phyloP scores from a whole-genome alignment of 2,113 vertebrate species.

The Raja brachyura region DNA sequence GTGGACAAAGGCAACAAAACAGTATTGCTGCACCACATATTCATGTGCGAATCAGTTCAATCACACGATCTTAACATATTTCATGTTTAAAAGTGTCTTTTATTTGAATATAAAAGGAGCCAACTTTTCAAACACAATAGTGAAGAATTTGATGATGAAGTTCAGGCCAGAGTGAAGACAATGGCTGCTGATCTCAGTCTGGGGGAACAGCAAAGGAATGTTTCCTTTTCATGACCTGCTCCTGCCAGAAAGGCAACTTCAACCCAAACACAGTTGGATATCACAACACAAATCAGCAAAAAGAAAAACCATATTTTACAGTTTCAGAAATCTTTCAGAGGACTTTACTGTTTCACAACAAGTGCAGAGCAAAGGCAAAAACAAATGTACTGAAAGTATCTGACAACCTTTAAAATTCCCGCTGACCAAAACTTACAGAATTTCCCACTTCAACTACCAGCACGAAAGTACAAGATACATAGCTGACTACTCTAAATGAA shows the following conservation, averaged over 20 bases:
- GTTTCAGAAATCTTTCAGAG: slow-evolving; percentile 22
- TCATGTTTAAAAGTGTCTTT: not conserved
- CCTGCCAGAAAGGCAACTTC: not conserved
- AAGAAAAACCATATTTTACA: not conserved
- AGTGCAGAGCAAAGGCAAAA: slow-evolving; percentile 36
- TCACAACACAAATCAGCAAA: not conserved
- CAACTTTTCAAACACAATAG: not conserved
- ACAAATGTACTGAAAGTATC: slow-evolving; percentile 3
- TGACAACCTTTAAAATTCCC: slow-evolving; percentile 21
- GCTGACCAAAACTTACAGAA: not conserved
- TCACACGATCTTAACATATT: not conserved
- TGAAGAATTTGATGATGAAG: not conserved
- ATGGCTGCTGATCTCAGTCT: not conserved
- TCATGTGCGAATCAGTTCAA: not conserved
- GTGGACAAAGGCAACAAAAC: not conserved
- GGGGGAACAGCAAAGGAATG: not conserved
- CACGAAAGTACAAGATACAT: slow-evolving; percentile 34
- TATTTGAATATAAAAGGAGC: slow-evolving; percentile 1
- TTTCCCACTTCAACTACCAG: slow-evolving; percentile 21
- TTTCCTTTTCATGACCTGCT: not conserved
- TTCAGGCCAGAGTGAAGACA: not conserved
- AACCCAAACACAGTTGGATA: not conserved
- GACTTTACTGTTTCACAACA: slow-evolving; percentile 37
- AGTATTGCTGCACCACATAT: not conserved
- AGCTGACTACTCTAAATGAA: slow-evolving; percentile 33